Evolutionary conservation across 2,888 invertebrate species (phyloP).

Genomic region (Chymomyza amoena): DNA sequence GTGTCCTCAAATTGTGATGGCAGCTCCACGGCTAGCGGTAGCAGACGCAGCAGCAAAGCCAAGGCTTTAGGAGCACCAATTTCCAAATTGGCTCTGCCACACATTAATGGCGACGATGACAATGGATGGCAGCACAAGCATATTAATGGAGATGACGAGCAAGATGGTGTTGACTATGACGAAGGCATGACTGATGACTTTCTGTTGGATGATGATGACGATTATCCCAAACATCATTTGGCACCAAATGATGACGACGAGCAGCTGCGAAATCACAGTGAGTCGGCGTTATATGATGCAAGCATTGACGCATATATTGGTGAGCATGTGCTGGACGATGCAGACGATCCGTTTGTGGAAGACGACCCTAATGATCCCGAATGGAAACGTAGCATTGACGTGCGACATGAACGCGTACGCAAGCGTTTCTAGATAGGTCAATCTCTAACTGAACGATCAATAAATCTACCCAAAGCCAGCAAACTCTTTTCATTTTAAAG

Average conservation of each 20-base stretch:
- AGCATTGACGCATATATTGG: slow-evolving; percentile 64
- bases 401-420: slow-evolving; percentile 48
- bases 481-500: slow-evolving; percentile 22
- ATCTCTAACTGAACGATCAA: not conserved
- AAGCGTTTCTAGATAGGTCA: slow-evolving; percentile 39
- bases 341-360: slow-evolving; percentile 82
- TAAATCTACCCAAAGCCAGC: slow-evolving; percentile 40
- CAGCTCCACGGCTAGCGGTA: slow-evolving; percentile 26
- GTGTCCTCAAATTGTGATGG: slow-evolving; percentile 55
- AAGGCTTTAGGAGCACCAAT: slow-evolving; percentile 31
- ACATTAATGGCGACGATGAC: slow-evolving; percentile 23
- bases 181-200: slow-evolving; percentile 25
- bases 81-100: slow-evolving; percentile 22
- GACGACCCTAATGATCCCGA: slow-evolving; percentile 93
- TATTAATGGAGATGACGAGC: slow-evolving; percentile 30
- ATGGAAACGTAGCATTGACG: slow-evolving; percentile 81
- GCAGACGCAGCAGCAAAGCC: slow-evolving; percentile 58
- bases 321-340: slow-evolving; percentile 54
- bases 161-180: slow-evolving; percentile 40
- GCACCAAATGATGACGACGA: slow-evolving; percentile 62
- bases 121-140: slow-evolving; percentile 6
- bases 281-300: slow-evolving; percentile 50
- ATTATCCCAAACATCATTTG: slow-evolving; percentile 69
- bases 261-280: slow-evolving; percentile 24
- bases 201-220: slow-evolving; percentile 55